Percentiles rank a stretch among this genome's conserved stretches.
phyloP scores from a whole-genome alignment of 2,113 vertebrate genomes.

The Rhabdomys dilectus region DNA sequence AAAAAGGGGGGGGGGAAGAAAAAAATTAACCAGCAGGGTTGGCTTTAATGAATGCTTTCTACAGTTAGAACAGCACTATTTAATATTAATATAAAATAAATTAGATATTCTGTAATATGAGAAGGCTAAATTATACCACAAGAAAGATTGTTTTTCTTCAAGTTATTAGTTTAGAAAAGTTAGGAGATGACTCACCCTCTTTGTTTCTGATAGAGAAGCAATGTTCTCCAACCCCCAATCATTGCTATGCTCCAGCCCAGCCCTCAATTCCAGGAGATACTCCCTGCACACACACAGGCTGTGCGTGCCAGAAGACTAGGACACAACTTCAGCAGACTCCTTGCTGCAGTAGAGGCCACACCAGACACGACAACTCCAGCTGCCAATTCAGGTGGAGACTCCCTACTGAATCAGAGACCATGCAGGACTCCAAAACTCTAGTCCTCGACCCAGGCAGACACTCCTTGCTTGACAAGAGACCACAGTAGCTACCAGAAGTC shows the following conservation, averaged over 20 bases:
- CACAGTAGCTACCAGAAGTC: neutral
- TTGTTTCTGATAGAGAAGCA: neutral
- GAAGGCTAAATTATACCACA: neutral
- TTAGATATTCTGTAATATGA: neutral
- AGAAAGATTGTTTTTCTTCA: conserved; percentile 2
- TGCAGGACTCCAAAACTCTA: too few species aligned
- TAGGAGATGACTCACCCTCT: neutral
- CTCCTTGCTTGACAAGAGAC: neutral
- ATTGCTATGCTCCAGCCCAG: too few species aligned
- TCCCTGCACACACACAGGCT: neutral
- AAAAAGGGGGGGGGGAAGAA: too few species aligned
- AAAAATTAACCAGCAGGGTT: neutral
- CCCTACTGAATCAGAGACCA: too few species aligned
- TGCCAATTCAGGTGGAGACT: too few species aligned
- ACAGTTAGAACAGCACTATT: neutral
- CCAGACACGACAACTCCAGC: too few species aligned
- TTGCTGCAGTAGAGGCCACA: neutral
- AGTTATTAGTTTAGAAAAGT: neutral
- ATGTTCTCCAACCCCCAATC: too few species aligned
- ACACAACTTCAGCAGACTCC: neutral
- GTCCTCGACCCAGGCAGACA: neutral
- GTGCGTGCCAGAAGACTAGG: neutral
- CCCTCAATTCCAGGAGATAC: neutral
- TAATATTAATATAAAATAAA: neutral
- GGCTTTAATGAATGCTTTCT: neutral